Percentiles rank a stretch among this genome's conserved stretches.
These are phyloP conservation scores for Spheniscus mendiculus DNA, from an alignment of 2,113 vertebrate species.

Conservation along the genomic window DNA sequence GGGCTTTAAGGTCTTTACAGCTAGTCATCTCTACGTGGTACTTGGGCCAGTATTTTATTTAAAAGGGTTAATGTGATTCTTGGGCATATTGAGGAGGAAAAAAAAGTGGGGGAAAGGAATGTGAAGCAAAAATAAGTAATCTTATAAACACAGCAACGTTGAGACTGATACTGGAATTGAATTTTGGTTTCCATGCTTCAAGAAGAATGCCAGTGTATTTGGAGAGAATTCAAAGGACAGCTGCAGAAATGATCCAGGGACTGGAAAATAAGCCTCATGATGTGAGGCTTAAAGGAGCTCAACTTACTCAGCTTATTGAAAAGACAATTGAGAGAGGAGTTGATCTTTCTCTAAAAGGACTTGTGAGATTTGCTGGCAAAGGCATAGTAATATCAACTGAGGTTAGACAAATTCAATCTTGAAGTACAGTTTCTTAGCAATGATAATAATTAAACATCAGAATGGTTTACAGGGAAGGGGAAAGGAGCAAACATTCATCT, in stretches of 20 bases:
- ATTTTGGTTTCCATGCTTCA: slow-evolving; percentile 47
- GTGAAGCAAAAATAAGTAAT: slow-evolving; percentile 46
- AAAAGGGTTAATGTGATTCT: slow-evolving; percentile 7
- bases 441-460: neutral
- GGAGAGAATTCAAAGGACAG: slow-evolving; percentile 65
- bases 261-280: slow-evolving; percentile 63
- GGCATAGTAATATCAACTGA: neutral
- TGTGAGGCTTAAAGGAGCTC: slow-evolving; percentile 61
- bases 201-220: slow-evolving; percentile 53
- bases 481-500: neutral
- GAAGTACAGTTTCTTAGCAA: neutral
- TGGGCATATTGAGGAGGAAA: neutral
- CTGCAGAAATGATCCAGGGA: slow-evolving; percentile 62
- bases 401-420: slow-evolving; percentile 6
- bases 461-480: neutral
- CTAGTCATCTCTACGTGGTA: neutral
- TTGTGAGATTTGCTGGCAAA: slow-evolving; percentile 57
- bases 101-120: neutral
- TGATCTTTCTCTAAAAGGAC: slow-evolving; percentile 33
- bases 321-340: slow-evolving; percentile 51
- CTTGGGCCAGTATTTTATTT: neutral
- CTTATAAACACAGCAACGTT: neutral
- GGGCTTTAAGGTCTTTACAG: neutral
- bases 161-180: slow-evolving; percentile 30
- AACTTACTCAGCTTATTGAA: slow-evolving; percentile 56